Base-by-base conservation (phyloP, 2,113 vertebrate genomes). In the Bombycilla garrulus region DNA sequence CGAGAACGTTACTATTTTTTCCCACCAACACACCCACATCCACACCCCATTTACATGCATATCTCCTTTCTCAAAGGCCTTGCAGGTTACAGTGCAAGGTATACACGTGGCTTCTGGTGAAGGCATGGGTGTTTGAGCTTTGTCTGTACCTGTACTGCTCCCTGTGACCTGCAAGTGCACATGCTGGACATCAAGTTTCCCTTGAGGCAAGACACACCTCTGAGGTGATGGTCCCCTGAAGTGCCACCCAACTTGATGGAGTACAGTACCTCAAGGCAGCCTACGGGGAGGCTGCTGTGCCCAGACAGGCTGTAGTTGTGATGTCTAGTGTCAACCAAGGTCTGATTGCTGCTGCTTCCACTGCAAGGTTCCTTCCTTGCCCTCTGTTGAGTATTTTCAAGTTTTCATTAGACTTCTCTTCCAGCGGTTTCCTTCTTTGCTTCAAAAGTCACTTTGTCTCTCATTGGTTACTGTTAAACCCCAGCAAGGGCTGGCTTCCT, bases 71-170 rank as follows among this genome's bases (percentile, higher is more conserved):
- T 64, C 18, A 51, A 38, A 72, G 15, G 2, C 10, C 21, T 21
- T 35, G 12, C 12, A 69, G 12, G 11, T 48, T 48, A 24, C 6
- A 69, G 2, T 28, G 7, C 25, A 44, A 23, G 9, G 4, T 15
- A 2, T 5, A 3, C 18, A 22, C 5, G 17, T 0, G 0, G 24
- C 8, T 72, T 29, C 18, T 2, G 3, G 36, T 33, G 22, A n/a
- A 62, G 28, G 18, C 1, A 5, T 8, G 6, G 1, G 2, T 36
- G 1, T 45, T 28, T 24, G 17, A 56, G 18, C 26, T 76, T 51
- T 90, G 9, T 3, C 29, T 40, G 31, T 19, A 6, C 17, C 7
- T 58, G 7, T 26, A 29, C 26, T 48, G 7, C 29, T 62, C 17
- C 12, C 11, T 71, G 12, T 0, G 16, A 12, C 5, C 53, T 67